phyloP scores from a whole-genome alignment of 2,113 vertebrate species.

The Dipodomys merriami region DNA sequence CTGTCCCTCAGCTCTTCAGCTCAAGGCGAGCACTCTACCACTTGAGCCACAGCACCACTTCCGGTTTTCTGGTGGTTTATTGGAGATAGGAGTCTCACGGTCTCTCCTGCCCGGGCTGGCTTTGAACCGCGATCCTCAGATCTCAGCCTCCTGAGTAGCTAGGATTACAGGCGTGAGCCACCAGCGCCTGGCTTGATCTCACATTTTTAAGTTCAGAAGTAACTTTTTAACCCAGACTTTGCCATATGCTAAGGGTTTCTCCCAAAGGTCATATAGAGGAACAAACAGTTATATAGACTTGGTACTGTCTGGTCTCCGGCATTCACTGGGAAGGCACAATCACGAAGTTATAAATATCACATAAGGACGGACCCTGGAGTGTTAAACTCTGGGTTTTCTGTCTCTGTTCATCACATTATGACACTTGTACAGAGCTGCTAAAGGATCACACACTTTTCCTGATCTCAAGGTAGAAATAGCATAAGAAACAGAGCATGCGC shows the following conservation, averaged over 20 bases:
- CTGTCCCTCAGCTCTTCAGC: no score
- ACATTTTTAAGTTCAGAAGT: constrained; percentile 37
- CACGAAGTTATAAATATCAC: neutral
- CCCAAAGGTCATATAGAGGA: neutral
- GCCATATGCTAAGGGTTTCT: constrained; percentile 15
- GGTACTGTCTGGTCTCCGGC: neutral
- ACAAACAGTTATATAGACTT: neutral
- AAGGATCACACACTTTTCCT: neutral
- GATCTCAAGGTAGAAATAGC: neutral
- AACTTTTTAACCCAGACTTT: constrained; percentile 42
- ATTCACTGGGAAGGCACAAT: neutral
- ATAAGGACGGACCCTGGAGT: neutral
- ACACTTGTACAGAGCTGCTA: constrained; percentile 9
- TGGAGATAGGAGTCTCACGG: no score
- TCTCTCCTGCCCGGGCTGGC: no score
- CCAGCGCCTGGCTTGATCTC: no score
- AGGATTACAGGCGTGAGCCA: no score
- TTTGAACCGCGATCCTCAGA: no score
- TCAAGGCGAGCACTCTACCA: no score
- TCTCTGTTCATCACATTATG: neutral
- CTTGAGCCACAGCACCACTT: no score
- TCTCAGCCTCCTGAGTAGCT: no score
- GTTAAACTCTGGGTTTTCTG: neutral
- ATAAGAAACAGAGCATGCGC: neutral
- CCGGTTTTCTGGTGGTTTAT: no score